A percentile compares a stretch with the other conserved stretches of the same genome.
Conservation (phyloP, 2,888 invertebrate species). For the Danaus chrysippus region DNA sequence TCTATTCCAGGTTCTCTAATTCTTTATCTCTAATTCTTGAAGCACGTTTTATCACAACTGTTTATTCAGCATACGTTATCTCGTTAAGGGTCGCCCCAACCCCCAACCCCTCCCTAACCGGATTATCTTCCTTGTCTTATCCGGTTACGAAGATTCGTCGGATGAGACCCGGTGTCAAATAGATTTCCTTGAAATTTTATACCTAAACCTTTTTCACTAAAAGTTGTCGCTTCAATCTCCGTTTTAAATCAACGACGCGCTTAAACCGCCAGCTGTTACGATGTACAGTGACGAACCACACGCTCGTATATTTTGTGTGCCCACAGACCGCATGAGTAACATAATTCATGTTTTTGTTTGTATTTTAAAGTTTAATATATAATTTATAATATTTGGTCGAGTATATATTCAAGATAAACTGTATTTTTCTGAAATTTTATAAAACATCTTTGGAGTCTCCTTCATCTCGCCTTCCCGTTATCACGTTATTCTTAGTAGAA, state of each 20-base stretch:
- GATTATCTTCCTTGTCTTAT: background rate
- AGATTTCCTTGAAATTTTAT: background rate
- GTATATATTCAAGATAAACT: no score
- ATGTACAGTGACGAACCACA: no score
- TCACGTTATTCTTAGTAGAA: no score
- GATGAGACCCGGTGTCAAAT: background rate
- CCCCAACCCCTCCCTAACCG: background rate
- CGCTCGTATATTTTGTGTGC: no score
- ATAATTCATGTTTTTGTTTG: no score
- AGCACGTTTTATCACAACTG: background rate
- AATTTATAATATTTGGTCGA: no score
- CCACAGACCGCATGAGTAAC: no score
- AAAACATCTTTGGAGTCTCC: no score
- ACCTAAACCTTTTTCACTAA: background rate
- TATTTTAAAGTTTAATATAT: no score
- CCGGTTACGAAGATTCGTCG: constrained; percentile 1
- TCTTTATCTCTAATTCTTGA: background rate
- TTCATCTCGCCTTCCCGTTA: no score
- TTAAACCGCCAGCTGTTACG: no score
- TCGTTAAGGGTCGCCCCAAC: background rate
- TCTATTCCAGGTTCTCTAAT: background rate
- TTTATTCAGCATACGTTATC: background rate
- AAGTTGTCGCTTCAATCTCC: background rate
- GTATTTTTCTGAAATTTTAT: no score
- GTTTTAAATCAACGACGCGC: background rate